These are phyloP conservation scores for Nerophis lumbriciformis DNA, from an alignment of 2,113 vertebrate genomes.

Conservation along the genomic window DNA sequence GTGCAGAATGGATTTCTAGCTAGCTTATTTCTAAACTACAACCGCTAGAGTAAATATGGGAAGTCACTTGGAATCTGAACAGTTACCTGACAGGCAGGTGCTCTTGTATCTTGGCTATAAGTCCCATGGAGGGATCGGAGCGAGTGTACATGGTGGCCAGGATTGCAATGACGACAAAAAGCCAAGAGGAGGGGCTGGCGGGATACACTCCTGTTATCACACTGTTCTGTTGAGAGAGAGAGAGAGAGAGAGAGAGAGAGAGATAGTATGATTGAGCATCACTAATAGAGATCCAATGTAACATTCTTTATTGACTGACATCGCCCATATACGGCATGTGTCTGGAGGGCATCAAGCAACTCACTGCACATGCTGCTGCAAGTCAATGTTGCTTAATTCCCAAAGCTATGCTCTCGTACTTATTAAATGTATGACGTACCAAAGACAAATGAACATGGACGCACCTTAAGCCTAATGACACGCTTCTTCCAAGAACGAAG, in stretches of 20 bases:
- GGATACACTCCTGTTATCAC: constrained; percentile 82
- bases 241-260: constrained; percentile 11
- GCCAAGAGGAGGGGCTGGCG: constrained; percentile 85
- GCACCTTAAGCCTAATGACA: constrained; percentile 77
- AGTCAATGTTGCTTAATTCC: no score
- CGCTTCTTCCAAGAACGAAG: constrained; percentile 85
- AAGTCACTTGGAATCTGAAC: no score
- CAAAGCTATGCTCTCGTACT: background rate
- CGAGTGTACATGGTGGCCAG: constrained; percentile 85
- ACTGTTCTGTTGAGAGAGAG: constrained; percentile 72
- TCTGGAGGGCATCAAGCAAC: background rate
- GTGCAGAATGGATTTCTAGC: no score
- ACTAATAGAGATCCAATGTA: background rate
- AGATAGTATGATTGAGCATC: background rate
- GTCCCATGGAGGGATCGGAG: constrained; percentile 88
- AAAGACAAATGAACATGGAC: background rate
- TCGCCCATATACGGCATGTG: background rate
- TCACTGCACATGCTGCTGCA: background rate
- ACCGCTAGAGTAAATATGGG: no score
- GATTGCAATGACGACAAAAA: constrained; percentile 85
- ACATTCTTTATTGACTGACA: constrained; percentile 7
- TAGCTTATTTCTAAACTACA: no score
- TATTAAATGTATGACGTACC: background rate
- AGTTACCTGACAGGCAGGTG: constrained; percentile 81
- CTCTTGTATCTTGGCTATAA: constrained; percentile 88